Percentiles rank a stretch among this genome's conserved stretches.
These are phyloP conservation scores for Albula glossodonta DNA, from an alignment of 2,113 vertebrate species.

Conservation along the genomic window DNA sequence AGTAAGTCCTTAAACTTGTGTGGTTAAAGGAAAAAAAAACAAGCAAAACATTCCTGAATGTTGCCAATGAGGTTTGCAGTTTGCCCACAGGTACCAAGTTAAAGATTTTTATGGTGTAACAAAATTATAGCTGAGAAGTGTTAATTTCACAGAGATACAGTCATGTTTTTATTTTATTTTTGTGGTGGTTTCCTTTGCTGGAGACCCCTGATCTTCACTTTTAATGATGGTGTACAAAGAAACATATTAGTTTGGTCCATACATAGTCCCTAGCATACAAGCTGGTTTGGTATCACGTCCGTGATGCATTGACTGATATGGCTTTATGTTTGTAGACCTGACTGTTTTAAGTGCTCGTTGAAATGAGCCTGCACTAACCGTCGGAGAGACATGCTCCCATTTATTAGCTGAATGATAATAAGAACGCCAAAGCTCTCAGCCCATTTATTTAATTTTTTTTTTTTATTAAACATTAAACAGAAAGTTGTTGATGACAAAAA, in stretches of 20 bases:
- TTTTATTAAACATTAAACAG: neutral
- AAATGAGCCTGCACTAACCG: neutral
- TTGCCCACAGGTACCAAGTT: neutral
- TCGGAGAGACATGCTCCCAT: neutral
- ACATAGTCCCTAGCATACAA: neutral
- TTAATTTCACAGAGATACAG: neutral
- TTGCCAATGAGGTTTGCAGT: neutral
- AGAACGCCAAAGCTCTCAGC: neutral
- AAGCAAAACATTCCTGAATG: constrained; percentile 5
- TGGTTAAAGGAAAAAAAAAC: neutral
- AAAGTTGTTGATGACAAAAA: neutral
- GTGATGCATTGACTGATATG: neutral
- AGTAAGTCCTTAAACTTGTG: neutral
- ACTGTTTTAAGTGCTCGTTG: neutral
- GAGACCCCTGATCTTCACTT: neutral
- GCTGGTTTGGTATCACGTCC: neutral
- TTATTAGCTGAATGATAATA: neutral
- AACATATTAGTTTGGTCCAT: neutral
- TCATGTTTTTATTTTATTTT: neutral
- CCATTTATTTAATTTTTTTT: neutral
- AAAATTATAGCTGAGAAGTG: neutral
- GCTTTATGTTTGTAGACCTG: neutral
- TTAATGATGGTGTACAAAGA: neutral
- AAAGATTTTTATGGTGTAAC: neutral
- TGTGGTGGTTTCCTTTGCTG: neutral